Evolutionary conservation across 2,888 invertebrate genomes (phyloP).

Genomic region (Cephus nigrinus): DNA sequence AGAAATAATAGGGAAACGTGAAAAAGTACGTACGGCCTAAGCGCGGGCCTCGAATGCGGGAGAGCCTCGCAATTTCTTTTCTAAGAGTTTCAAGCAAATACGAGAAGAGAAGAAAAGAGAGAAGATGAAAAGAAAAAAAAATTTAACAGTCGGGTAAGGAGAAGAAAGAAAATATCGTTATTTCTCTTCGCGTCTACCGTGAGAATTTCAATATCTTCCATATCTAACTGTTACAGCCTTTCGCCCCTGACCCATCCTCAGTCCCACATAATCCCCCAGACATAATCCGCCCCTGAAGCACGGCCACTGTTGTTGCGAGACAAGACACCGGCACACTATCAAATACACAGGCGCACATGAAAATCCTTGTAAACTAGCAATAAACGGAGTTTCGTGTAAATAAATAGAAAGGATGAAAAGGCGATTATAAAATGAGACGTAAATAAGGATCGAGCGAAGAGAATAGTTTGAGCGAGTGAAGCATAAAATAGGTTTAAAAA

Average conservation of each 20-base stretch:
- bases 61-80: slow-evolving; percentile 6
- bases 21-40: slow-evolving; percentile 47
- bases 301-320: background rate
- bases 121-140: background rate
- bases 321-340: background rate
- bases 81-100: background rate
- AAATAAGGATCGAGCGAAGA: background rate
- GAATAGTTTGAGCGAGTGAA: background rate
- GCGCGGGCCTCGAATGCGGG: slow-evolving; percentile 21
- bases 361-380: slow-evolving; percentile 58
- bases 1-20: background rate
- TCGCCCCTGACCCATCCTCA: slow-evolving; percentile 15
- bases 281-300: background rate
- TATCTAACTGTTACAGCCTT: slow-evolving; percentile 13
- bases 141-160: background rate
- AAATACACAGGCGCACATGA: background rate
- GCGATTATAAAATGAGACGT: slow-evolving; percentile 7
- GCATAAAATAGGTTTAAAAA: background rate
- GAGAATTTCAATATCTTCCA: background rate
- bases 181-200: background rate
- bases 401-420: slow-evolving; percentile 31
- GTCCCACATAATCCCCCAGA: background rate
- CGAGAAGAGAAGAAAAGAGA: background rate
- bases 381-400: slow-evolving; percentile 53
- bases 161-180: background rate